phyloP scores from a whole-genome alignment of 2,113 vertebrate genomes.

The Tonatia bakeri region DNA sequence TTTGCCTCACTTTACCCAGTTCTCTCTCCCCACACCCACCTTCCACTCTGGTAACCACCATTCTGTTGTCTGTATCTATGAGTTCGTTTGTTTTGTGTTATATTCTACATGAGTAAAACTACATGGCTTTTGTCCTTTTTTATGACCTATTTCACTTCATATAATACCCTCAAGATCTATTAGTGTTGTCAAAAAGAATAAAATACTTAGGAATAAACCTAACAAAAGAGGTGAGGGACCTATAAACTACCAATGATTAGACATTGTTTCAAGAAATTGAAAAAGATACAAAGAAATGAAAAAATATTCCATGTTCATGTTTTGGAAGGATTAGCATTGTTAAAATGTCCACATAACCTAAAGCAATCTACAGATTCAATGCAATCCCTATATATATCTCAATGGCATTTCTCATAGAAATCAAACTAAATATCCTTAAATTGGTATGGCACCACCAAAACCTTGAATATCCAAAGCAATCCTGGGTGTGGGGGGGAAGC shows the following conservation, averaged over 20 bases:
- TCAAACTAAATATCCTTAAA: neutral
- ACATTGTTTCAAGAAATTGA: neutral
- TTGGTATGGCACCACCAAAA: neutral
- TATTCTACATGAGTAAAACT: neutral
- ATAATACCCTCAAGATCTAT: neutral
- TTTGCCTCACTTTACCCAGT: neutral
- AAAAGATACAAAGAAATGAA: neutral
- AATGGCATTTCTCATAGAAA: neutral
- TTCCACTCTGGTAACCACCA: neutral
- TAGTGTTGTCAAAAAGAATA: neutral
- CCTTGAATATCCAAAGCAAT: neutral
- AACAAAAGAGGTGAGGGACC: neutral
- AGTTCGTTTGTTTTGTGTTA: neutral
- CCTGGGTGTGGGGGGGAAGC: neutral
- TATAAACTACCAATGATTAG: neutral
- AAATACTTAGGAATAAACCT: neutral
- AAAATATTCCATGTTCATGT: neutral
- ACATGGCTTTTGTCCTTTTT: neutral
- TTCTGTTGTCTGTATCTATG: neutral
- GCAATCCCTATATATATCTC: neutral
- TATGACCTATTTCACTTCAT: neutral
- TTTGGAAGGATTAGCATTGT: neutral
- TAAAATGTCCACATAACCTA: neutral
- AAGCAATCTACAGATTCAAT: neutral
- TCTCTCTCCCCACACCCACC: neutral